Base-by-base conservation (phyloP, 2,888 invertebrate species). In the Coenonympha glycerion region DNA sequence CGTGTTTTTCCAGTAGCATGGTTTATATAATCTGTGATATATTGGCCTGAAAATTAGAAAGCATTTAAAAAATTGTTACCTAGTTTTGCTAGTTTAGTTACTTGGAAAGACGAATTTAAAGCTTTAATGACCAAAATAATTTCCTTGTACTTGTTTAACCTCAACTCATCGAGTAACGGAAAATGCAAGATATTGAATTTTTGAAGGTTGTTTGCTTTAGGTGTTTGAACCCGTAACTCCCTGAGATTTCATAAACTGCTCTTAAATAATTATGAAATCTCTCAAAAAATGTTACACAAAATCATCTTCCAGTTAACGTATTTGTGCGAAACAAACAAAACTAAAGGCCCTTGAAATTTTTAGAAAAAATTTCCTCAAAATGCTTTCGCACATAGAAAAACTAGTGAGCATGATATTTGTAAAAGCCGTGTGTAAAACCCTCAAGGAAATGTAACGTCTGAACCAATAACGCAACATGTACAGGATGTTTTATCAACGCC, bases 391-490 rank as follows among this genome's bases (percentile, higher is more conserved):
- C n/a, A n/a, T n/a, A n/a, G n/a, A n/a, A n/a, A n/a, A n/a, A n/a
- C n/a, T n/a, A n/a, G n/a, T n/a, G n/a, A n/a, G n/a, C n/a, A n/a
- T n/a, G 21, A 26, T 6, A 6, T 47, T 42, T 26, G 16, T 9
- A 3, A 3, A 3, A 47, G 3, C 24, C 11, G 53, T 53, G 11
- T 53, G 50, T 50, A 2, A 41, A 26, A 36, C 8, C 18, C 34
- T 44, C 34, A 30, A 31, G 50, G 50, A 53, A 53, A 41, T 44
- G 28, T 26, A 45, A 24, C 30, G 30, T 26, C 13, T 49, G 26
- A 50, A 42, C 47, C 22, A 28, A 16, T 53, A 53, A 47, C 33
- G 28, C 44, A 50, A 53, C 42, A n/a, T 21, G 28, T 50, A 44
- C 53, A 53, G 49, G 42, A 49, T 49, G 36, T 16, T 33, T 26